A percentile compares a stretch with the other conserved stretches of the same genome.
Evolutionary conservation across 2,888 invertebrate species (phyloP).

Genomic region (Baronia brevicornis): DNA sequence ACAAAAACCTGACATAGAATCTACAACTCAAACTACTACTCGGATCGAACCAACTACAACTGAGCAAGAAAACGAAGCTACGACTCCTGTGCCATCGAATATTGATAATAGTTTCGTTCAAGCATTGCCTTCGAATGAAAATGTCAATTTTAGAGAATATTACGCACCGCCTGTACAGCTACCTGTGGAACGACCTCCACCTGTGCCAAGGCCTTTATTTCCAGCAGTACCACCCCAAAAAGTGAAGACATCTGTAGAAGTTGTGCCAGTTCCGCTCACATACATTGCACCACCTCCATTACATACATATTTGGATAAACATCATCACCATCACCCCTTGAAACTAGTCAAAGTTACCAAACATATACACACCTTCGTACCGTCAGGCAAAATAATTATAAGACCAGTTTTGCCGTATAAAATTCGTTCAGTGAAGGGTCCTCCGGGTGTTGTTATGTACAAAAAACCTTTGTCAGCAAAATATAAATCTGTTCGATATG

Average conservation of each 20-base stretch:
- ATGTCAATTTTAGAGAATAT: conserved; percentile 46
- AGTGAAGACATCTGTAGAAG: conserved; percentile 54
- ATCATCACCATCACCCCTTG: conserved; percentile 27
- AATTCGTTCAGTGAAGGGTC: conserved; percentile 30
- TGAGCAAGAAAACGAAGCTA: conserved; percentile 36
- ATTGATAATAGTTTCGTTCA: conserved; percentile 53
- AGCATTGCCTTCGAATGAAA: conserved; percentile 50
- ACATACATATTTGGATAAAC: conserved; percentile 29
- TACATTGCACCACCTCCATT: conserved; percentile 61
- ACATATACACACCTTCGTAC: conserved; percentile 50
- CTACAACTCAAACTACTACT: conserved; percentile 32
- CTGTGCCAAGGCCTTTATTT: conserved; percentile 8
- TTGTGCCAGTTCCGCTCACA: conserved; percentile 56
- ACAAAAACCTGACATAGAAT: conserved; percentile 39
- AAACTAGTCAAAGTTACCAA: conserved; percentile 27
- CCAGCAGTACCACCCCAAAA: conserved; percentile 29
- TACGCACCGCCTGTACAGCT: conserved; percentile 33
- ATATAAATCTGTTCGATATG: conserved; percentile 21
- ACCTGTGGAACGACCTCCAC: conserved; percentile 20
- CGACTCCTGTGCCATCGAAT: conserved; percentile 47
- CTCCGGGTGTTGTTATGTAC: conserved; percentile 30
- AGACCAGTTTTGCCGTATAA: conserved; percentile 39
- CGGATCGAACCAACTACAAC: conserved; percentile 32
- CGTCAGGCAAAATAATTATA: conserved; percentile 49
- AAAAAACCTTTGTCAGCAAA: conserved; percentile 28